Conservation (phyloP, 1,140 invertebrate species). For the Telenomus remus region DNA sequence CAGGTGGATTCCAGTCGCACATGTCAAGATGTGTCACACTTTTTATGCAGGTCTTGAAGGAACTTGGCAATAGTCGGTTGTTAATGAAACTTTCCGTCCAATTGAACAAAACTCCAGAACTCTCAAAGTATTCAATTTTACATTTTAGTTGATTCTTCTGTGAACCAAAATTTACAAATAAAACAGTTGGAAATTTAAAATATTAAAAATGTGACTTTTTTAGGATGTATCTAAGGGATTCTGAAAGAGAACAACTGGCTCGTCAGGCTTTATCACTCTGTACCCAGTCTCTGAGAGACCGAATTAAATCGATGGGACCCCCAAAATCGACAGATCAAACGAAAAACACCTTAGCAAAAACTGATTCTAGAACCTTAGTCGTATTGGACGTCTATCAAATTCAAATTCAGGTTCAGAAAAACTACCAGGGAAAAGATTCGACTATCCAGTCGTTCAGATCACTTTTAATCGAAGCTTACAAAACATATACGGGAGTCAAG, state of each 20-base stretch:
- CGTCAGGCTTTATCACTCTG: constrained; percentile 84
- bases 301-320: constrained; percentile 66
- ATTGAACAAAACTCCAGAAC: constrained; percentile 82
- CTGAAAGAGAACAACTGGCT: constrained; percentile 85
- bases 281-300: constrained; percentile 78
- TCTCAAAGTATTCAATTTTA: constrained; percentile 84
- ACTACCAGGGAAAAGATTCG: constrained; percentile 76
- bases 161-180: neutral
- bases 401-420: constrained; percentile 79
- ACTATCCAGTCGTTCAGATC: constrained; percentile 74
- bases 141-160: neutral
- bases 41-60: constrained; percentile 86
- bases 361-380: constrained; percentile 68
- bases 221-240: constrained; percentile 87
- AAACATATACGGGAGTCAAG: constrained; percentile 73
- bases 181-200: constrained; percentile 1
- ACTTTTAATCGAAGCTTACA: constrained; percentile 79
- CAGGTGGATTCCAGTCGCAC: constrained; percentile 93
- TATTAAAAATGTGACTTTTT: constrained; percentile 16
- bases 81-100: constrained; percentile 88
- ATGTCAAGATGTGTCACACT: constrained; percentile 90
- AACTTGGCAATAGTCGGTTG: constrained; percentile 86
- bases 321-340: constrained; percentile 46
- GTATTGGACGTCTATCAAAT: constrained; percentile 80
- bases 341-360: constrained; percentile 47